Conservation (phyloP, 2,888 invertebrate species). For the Temnothorax rugatulus region DNA sequence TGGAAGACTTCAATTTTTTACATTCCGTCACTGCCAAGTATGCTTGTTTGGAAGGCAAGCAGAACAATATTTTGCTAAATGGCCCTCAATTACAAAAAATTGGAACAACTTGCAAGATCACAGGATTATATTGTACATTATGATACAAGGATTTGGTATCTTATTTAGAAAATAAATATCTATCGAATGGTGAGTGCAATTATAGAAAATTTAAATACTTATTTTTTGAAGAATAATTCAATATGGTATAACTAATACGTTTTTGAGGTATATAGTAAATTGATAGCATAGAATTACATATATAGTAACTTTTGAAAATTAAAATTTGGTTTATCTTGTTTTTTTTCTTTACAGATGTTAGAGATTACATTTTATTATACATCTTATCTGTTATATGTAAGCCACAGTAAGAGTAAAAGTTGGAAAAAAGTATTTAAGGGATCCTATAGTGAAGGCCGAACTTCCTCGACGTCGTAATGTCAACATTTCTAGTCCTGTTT, state of each 20-base stretch:
- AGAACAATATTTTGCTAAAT: conserved; percentile 17
- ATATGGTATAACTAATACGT: too few relatives aligned
- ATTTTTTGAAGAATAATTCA: too few relatives aligned
- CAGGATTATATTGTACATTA: conserved; percentile 14
- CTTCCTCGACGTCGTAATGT: too few relatives aligned
- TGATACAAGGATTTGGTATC: background rate
- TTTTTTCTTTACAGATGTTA: conserved; percentile 2
- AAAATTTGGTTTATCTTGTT: background rate
- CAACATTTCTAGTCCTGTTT: too few relatives aligned
- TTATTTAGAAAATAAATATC: background rate
- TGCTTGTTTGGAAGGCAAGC: conserved; percentile 11
- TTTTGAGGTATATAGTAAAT: too few relatives aligned
- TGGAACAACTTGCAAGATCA: background rate
- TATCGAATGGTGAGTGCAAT: background rate
- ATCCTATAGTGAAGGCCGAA: too few relatives aligned
- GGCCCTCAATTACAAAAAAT: background rate
- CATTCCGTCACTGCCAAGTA: background rate
- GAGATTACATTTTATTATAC: conserved; percentile 1
- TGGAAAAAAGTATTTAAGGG: conserved; percentile 2
- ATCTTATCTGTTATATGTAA: conserved; percentile 2
- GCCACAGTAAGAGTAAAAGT: conserved; percentile 2
- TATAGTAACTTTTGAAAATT: background rate
- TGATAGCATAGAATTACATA: conserved; percentile 5
- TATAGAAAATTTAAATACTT: background rate
- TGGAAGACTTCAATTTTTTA: conserved; percentile 12